Conservation (phyloP, 2,113 vertebrate genomes). For the Notarius quadriscutis region DNA sequence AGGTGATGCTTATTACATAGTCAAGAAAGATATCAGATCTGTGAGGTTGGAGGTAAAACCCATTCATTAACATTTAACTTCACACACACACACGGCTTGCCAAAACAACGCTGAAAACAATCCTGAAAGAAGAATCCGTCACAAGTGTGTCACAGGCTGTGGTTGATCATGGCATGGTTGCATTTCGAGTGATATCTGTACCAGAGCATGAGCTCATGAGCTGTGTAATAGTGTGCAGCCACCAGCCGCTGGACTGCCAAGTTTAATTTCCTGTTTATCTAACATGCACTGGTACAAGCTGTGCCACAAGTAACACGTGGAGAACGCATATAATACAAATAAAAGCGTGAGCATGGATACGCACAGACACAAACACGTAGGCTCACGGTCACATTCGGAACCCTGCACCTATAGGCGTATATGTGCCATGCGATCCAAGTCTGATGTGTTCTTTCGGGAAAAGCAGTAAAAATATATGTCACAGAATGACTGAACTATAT, state of each 20-base stretch:
- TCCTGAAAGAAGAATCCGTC: slow-evolving; percentile 1
- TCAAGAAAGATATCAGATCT: slow-evolving; percentile 4
- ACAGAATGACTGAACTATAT: not conserved
- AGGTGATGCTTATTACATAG: not conserved
- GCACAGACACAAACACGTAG: slow-evolving; percentile 44
- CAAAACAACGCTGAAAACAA: slow-evolving; percentile 30
- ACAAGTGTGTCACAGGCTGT: slow-evolving; percentile 18
- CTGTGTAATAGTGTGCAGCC: slow-evolving; percentile 33
- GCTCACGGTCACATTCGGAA: not conserved
- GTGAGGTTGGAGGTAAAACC: not conserved
- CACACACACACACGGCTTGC: not conserved
- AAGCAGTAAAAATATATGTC: not conserved
- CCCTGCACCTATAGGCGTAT: not conserved
- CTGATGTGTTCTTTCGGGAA: not conserved
- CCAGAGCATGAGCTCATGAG: slow-evolving; percentile 24
- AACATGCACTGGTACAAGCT: slow-evolving; percentile 55
- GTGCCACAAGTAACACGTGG: slow-evolving; percentile 40
- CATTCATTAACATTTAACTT: slow-evolving; percentile 26
- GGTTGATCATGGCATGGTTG: slow-evolving; percentile 33
- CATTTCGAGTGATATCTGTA: slow-evolving; percentile 34
- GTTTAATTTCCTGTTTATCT: slow-evolving; percentile 76
- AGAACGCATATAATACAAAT: slow-evolving; percentile 35
- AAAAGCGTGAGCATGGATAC: not conserved
- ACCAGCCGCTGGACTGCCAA: slow-evolving; percentile 53
- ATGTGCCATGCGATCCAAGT: not conserved